Evolutionary conservation across 2,797 vertebrate species (phyloP), one percentile per base, ranked within the genome.

Genomic region (Oophaga sylvatica): DNA sequence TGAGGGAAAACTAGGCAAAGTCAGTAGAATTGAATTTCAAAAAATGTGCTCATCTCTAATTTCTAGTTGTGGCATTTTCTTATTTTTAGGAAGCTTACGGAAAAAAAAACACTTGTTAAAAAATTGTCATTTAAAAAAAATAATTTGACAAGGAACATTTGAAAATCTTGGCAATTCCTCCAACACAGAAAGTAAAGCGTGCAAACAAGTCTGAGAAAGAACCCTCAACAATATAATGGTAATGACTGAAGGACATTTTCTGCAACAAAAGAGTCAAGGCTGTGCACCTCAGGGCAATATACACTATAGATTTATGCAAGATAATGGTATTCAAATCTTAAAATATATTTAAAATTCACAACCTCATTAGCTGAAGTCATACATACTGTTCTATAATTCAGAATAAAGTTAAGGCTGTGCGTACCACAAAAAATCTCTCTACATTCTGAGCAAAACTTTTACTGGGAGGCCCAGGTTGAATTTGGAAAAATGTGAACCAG

Each of bases 291-390:
- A 60, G 68, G 56, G 68, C 71, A 59, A 75, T 62, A 59, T 84
- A 84, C 53, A 73, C 22, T 70, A 84, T 22, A 45, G 56, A 84
- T 73, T 73, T 84, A 84, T 75, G 82, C 68, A 84, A 75, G 82
- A 60, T 26, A 48, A 31, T 82, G 6, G 57, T 84, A 84, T 84
- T 84, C 68, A 84, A 84, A 84, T 84, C 75, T 73, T 84, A 84
- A 84, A 84, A 60, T 84, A 62, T 73, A 84, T 75, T 84, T 84
- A 84, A 84, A 59, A 84, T 84, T 62, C 82, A 84, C 82, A 84
- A 75, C 29, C 68, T 84, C 82, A 84, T 84, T 84, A 84, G 57
- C 68, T 82, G 56, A 53, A 82, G 81, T 68, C 63, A 82, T 82
- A 57, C 65, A 75, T 15, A 75, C 68, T 84, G 17, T 75, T 84